Percentiles rank a stretch among this genome's conserved stretches.
phyloP scores from a whole-genome alignment of 2,113 vertebrate genomes.

The Lethenteron reissneri region DNA sequence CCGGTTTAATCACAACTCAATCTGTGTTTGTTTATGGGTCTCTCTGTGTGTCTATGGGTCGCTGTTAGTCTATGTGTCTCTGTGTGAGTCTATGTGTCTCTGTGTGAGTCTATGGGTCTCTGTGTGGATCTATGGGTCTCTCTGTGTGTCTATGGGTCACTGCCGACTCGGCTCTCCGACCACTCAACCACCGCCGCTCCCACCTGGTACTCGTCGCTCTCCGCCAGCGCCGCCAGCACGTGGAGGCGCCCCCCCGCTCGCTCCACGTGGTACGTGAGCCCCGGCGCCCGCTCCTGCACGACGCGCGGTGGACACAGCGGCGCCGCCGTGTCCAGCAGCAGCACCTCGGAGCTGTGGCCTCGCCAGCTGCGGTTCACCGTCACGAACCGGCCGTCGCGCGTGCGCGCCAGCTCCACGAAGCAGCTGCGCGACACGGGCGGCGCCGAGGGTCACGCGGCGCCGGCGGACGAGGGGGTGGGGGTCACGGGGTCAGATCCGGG shows the following conservation, averaged over 20 bases:
- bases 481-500: neutral
- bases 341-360: slow-evolving; percentile 65
- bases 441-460: slow-evolving; percentile 10
- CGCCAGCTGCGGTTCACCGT: slow-evolving; percentile 64
- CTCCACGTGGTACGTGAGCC: slow-evolving; percentile 57
- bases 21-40: no score
- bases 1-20: no score
- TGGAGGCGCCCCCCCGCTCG: slow-evolving; percentile 42
- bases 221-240: slow-evolving; percentile 55
- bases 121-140: no score
- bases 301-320: slow-evolving; percentile 32
- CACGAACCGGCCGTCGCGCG: slow-evolving; percentile 45
- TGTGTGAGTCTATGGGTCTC: no score
- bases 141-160: no score
- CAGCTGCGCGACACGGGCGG: slow-evolving; percentile 22
- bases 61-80: no score
- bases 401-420: slow-evolving; percentile 61
- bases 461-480: neutral
- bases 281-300: slow-evolving; percentile 38
- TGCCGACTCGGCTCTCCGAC: neutral
- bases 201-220: slow-evolving; percentile 38
- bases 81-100: no score
- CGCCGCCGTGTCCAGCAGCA: slow-evolving; percentile 24
- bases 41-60: no score
- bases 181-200: no score